Evolutionary conservation across 1,140 invertebrate genomes (phyloP), one percentile per base, ranked within the genome.

Genomic region (Drosophila pruinosa): DNA sequence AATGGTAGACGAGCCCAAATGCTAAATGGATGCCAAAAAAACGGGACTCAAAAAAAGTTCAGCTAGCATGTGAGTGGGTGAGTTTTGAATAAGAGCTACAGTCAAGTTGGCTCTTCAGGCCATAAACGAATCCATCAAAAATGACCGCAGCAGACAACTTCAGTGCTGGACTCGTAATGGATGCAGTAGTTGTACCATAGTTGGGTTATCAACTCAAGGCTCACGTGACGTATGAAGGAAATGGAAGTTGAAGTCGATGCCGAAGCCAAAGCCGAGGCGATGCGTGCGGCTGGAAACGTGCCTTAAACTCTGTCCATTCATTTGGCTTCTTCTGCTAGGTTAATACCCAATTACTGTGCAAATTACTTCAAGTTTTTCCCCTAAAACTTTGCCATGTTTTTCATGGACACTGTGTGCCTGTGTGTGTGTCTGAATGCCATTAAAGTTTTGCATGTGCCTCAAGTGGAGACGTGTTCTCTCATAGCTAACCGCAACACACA

Each of bases 311-410:
- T 64, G 71, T 69, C 77, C 82, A 86, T 88, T 88, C 78, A 75
- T 78, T 63, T 52, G 19, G 41, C 34, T 59, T 69, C 54, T 67
- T 69, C 71, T 41, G 69, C 75, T 74, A 65, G 85, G 85, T 85
- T 89, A 89, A 89, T 89, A 81, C 85, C 85, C 85, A 89, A 89
- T 89, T 89, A 89, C 85, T 85, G 85, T 89, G 85, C 77, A 89
- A 89, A 89, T 89, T 89, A 85, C 85, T 89, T 78, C 62, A 85
- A 89, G 70, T 78, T 86, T 71, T 68, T 65, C 41, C 31, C 53
- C 21, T 8, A 58, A 72, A 85, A 80, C 72, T 79, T 80, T 75
- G 45, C 8, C 54, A 24, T 52, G 43, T 41, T 45, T 39, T 14
- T 14, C 36, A 65, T 59, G 72, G 68, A 48, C 67, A 70, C 43